Evolutionary conservation across 2,797 vertebrate genomes (phyloP), one percentile per base, ranked within the genome.

Genomic region (Danio aesculapii): DNA sequence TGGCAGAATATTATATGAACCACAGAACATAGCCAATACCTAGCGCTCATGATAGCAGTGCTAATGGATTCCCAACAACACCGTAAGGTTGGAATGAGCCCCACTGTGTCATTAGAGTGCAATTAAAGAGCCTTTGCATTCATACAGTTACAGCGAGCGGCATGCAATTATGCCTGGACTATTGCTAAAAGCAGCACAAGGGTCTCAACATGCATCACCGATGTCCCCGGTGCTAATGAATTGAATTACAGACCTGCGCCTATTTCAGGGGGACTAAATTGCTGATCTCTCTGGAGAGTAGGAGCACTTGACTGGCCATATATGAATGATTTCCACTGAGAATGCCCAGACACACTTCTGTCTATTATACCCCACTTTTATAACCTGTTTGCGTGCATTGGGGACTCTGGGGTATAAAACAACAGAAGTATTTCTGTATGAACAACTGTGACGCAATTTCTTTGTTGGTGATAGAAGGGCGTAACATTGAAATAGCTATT

Each of bases 221-320:
- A 76, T 75, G 77, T 80, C 68, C 72, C 74, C 8, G 17, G 43
- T 71, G 71, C 77, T 70, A 83, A 82, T 75, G 79, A 79, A 86
- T 86, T 75, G 76, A 82, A 82, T 82, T 79, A 82, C 67, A 75
- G 77, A 75, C 83, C 77, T 63, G 59, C 55, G 84, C 50, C 58
- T 63, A 44, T 74, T 77, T 68, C 70, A 55, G 50, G 43, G 77
- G 71, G 68, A 49, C 14, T 81, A 68, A 58, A 76, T 67, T 83
- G 78, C 70, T 79, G 62, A 81, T 79, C 82, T 66, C 83, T 62
- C 66, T 72, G 71, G 64, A 77, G 81, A 55, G 73, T 59, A 13
- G 47, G 61, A 66, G 47, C 57, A 70, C 68, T 79, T 74, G 72
- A 77, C 68, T 57, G 66, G 55, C 49, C 58, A 59, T 47, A 49